Conservation (phyloP, 1,140 invertebrate genomes). For the Druon quercuslanigerum region DNA sequence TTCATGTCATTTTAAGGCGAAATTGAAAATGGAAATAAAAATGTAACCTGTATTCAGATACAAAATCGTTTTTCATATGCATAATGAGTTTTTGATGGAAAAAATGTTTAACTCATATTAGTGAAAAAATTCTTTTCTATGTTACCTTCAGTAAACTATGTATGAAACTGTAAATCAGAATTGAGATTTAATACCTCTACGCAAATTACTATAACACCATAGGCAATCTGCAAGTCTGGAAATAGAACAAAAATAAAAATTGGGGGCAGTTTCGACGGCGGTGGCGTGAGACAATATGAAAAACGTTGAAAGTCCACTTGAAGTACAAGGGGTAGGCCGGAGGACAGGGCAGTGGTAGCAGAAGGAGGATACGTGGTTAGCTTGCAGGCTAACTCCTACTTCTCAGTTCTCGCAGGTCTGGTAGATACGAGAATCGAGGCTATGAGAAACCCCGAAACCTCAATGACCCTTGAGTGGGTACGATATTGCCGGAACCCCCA, state of each 20-base stretch:
- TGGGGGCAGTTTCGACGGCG: not conserved
- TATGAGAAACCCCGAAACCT: conserved; percentile 69
- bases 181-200: not conserved
- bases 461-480: conserved; percentile 74
- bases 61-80: no score
- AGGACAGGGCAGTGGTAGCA: conserved; percentile 43
- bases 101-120: no score
- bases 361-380: conserved; percentile 61
- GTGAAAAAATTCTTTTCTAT: no score
- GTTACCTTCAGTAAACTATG: no score
- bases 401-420: conserved; percentile 60
- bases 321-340: conserved; percentile 6
- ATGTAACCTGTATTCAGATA: no score
- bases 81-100: no score
- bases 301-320: conserved; percentile 43
- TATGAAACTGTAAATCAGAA: not conserved
- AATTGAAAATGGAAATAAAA: no score
- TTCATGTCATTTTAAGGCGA: no score
- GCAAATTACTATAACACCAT: not conserved
- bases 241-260: not conserved
- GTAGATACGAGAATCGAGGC: conserved; percentile 61
- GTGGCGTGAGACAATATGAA: conserved; percentile 44
- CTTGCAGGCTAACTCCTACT: conserved; percentile 53
- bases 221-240: not conserved
- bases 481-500: conserved; percentile 71